Evolutionary conservation across 1,140 invertebrate genomes (phyloP), one percentile per base, ranked within the genome.

Genomic region (Galleria mellonella): DNA sequence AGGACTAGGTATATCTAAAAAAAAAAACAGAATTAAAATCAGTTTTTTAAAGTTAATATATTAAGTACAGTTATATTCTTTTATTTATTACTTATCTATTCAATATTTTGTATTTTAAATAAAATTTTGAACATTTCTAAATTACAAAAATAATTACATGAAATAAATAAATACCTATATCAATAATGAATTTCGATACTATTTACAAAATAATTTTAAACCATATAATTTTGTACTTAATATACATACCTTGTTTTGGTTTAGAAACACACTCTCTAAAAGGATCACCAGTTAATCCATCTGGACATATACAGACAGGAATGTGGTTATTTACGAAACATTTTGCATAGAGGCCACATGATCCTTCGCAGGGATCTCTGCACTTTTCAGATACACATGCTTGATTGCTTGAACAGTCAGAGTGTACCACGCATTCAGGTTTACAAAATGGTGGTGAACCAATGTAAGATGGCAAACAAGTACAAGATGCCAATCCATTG

Each of bases 361-460:
- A 93, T 40, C 93, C 94, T 9, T 91, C 89, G 66, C 94, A 96
- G 9, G 94, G 93, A 86, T 94, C 91, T 55, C 88, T 88, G 59
- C 94, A 96, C 75, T 94, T 94, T 59, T 93, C 91, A 13, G 91
- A 90, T 39, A 94, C 90, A 62, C 94, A 96, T 4, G 93, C 92
- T 44, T 89, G 87, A 58, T 92, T 89, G 37, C 91, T 90, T 1
- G 92, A 86, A 70, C 94, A 96, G 56, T 96, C 94, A 0, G 92
- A 91, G 65, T 94, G 72, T 11, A 87, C 67, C 11, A 85, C 60
- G 55, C 86, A 86, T 58, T 87, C 87, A 5, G 85, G 78, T 53
- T 77, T 77, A 69, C 91, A 92, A 29, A 87, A 88, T 45, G 90
- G 91, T n/a, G 91, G 91, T 53, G 92, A 90, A 17, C 92, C 92